These are phyloP conservation scores for Meloidogyne floridensis DNA, from an alignment of 1,140 invertebrate species.

Conservation along the genomic window DNA sequence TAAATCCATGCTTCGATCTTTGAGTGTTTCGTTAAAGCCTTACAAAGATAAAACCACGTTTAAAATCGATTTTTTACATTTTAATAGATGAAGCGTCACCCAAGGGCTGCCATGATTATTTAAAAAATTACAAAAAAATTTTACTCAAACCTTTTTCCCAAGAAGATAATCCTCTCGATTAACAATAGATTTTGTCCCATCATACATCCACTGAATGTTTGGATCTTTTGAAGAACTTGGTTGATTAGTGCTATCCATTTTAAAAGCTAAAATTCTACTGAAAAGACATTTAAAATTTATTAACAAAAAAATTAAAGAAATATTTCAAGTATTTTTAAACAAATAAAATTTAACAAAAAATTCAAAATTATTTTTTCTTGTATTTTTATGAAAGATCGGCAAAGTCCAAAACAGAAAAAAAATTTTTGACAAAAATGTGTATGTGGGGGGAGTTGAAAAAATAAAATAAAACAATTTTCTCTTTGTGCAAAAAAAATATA, in stretches of 20 bases:
- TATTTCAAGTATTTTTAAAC: background rate
- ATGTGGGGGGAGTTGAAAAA: background rate
- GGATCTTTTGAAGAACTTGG: background rate
- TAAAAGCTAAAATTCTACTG: constrained; percentile 3
- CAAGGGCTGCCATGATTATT: too few relatives aligned
- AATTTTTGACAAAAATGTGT: background rate
- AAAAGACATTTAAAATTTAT: background rate
- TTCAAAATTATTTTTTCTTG: background rate
- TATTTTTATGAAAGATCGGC: background rate
- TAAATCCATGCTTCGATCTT: too few relatives aligned
- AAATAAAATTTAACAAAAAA: background rate
- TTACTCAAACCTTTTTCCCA: constrained; percentile 44
- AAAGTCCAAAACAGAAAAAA: background rate
- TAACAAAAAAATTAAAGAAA: too few relatives aligned
- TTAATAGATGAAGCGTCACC: too few relatives aligned
- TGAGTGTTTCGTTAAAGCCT: too few relatives aligned
- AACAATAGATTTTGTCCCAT: constrained; percentile 49
- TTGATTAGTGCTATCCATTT: constrained; percentile 19
- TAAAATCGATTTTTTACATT: background rate
- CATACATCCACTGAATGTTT: constrained; percentile 54
- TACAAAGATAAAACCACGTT: too few relatives aligned
- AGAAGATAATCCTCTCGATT: constrained; percentile 54
- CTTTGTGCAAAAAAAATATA: background rate
- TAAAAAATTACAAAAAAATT: too few relatives aligned
- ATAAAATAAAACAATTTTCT: background rate